phyloP scores from a whole-genome alignment of 2,888 invertebrate genomes.

The Hypercompe scribonia region DNA sequence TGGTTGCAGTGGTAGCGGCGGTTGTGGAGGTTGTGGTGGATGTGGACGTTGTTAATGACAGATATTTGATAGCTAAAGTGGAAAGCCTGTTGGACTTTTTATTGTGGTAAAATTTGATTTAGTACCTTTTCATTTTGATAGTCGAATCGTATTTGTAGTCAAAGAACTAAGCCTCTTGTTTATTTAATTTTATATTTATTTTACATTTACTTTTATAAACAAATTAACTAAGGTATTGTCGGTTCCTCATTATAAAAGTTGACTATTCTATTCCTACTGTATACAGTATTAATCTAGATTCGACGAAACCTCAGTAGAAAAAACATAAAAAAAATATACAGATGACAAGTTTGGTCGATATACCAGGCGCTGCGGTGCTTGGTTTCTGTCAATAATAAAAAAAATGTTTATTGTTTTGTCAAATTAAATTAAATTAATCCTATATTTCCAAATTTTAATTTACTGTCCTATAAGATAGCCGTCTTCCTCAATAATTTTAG shows the following conservation, averaged over 20 bases:
- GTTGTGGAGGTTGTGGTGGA: conserved; percentile 17
- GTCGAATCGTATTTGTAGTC: not conserved
- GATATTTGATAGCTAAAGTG: not conserved
- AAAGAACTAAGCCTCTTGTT: not conserved
- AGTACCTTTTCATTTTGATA: not conserved
- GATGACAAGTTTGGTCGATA: not conserved
- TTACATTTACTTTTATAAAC: not conserved
- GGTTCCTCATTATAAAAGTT: not conserved
- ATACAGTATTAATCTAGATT: not conserved
- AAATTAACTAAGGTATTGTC: not conserved
- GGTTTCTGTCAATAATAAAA: not conserved
- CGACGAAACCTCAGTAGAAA: not conserved
- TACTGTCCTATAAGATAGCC: not conserved
- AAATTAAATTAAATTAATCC: not conserved
- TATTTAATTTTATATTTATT: not conserved
- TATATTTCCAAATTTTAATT: not conserved
- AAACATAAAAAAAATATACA: not conserved
- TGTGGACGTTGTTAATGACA: conserved; percentile 16
- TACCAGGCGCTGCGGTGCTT: not conserved
- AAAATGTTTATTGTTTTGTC: not conserved
- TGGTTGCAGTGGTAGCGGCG: conserved; percentile 22
- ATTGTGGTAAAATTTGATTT: not conserved
- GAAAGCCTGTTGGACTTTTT: not conserved
- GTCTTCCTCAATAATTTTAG: not conserved
- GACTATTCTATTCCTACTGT: not conserved